Conservation (phyloP, 1,140 invertebrate genomes). For the Hestina assimilis region DNA sequence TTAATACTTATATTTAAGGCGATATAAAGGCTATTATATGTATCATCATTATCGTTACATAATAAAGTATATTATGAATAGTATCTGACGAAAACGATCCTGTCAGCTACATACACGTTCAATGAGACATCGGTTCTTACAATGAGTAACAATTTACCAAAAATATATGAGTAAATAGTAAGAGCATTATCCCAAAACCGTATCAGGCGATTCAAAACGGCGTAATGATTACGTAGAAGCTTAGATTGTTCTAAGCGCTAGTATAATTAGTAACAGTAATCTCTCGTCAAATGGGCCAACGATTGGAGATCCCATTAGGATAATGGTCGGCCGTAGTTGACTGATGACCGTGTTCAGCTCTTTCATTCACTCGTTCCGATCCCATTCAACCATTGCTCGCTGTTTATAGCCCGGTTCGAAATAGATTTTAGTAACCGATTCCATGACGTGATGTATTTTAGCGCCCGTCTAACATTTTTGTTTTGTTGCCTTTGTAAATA, state of each 20-base stretch:
- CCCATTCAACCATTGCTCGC: constrained; percentile 31
- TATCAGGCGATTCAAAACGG: constrained; percentile 17
- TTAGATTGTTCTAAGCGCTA: constrained; percentile 6
- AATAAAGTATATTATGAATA: too few relatives aligned
- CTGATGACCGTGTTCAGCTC: constrained; percentile 41
- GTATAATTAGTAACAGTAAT: constrained; percentile 32
- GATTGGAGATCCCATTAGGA: constrained; percentile 43
- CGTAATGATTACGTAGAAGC: constrained; percentile 11
- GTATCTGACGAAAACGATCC: too few relatives aligned
- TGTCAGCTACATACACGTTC: too few relatives aligned
- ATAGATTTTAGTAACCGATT: constrained; percentile 29
- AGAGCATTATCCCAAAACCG: background rate
- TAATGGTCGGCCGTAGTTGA: constrained; percentile 41
- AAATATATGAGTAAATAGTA: background rate
- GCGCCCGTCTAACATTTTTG: background rate
- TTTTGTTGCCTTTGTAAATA: constrained; percentile 13
- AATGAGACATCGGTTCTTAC: too few relatives aligned
- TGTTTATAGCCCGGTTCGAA: constrained; percentile 29
- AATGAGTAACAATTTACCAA: too few relatives aligned
- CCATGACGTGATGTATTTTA: constrained; percentile 23
- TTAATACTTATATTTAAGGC: too few relatives aligned
- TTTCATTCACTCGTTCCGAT: constrained; percentile 35
- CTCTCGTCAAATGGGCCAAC: constrained; percentile 28
- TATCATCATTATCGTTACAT: too few relatives aligned
- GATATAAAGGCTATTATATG: too few relatives aligned